Evolutionary conservation across 2,797 vertebrate genomes (phyloP).

Genomic region (Agapornis canus): DNA sequence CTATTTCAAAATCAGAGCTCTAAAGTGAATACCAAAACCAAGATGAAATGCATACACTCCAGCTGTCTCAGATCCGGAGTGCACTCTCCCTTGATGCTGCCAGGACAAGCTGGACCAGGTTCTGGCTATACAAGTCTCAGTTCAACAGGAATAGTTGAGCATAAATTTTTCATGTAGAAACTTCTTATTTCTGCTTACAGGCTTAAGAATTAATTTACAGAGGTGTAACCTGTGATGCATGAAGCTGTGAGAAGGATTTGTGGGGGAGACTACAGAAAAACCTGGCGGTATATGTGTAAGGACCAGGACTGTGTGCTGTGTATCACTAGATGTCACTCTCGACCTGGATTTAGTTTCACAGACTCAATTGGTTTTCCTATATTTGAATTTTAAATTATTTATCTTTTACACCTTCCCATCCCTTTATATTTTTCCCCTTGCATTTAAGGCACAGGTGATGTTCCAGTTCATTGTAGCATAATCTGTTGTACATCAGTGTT

Average conservation of each 20-base stretch:
- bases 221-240: background rate
- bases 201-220: background rate
- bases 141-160: background rate
- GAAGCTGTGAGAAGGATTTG: background rate
- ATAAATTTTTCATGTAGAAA: background rate
- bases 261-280: background rate
- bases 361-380: background rate
- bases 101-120: background rate
- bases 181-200: background rate
- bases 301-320: background rate
- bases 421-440: accelerated
- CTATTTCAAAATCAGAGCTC: background rate
- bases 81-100: background rate
- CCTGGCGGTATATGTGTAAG: accelerated
- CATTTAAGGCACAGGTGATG: background rate
- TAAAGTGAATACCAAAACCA: background rate
- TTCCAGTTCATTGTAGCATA: background rate
- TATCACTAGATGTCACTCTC: constrained; percentile 71
- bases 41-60: background rate
- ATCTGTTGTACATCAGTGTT: background rate
- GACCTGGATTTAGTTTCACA: background rate
- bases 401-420: accelerated
- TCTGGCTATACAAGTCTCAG: background rate
- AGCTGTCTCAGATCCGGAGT: accelerated
- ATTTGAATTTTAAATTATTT: background rate